phyloP scores from a whole-genome alignment of 1,140 invertebrate species.

The Heliconius melpomene region DNA sequence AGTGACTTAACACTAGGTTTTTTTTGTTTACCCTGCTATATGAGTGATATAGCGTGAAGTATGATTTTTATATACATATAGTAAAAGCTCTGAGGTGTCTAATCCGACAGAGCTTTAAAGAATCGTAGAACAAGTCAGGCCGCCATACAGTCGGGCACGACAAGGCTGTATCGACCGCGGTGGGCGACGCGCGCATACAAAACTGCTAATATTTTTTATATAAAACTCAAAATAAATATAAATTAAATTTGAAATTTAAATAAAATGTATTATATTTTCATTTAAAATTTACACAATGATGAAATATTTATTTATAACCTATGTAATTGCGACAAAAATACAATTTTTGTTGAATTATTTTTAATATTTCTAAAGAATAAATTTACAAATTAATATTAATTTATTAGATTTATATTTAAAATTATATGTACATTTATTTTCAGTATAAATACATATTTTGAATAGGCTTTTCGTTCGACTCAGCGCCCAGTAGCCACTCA shows the following conservation, averaged over 20 bases:
- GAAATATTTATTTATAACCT: not conserved
- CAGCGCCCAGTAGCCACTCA: conserved; percentile 67
- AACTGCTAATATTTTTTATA: conserved; percentile 46
- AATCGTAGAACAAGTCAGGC: conserved; percentile 67
- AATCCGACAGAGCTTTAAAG: conserved; percentile 37
- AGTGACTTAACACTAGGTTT: too few species aligned
- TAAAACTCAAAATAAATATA: conserved; percentile 27
- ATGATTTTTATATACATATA: not conserved
- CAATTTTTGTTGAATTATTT: not conserved
- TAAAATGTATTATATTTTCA: not conserved
- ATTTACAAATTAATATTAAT: not conserved
- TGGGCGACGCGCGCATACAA: conserved; percentile 72
- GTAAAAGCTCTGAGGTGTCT: conserved; percentile 14
- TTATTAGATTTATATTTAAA: not conserved
- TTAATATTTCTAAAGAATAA: not conserved
- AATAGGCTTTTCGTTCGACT: conserved; percentile 53
- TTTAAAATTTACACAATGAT: not conserved
- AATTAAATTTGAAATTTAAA: not conserved
- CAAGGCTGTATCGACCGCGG: conserved; percentile 71
- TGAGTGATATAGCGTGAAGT: too few species aligned
- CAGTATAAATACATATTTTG: conserved; percentile 42
- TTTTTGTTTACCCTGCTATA: too few species aligned
- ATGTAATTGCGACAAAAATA: not conserved
- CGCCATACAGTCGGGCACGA: conserved; percentile 63
- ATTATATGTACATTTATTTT: not conserved